Evolutionary conservation across 2,888 invertebrate species (phyloP).

Genomic region (Cosmorhoe ocellata): DNA sequence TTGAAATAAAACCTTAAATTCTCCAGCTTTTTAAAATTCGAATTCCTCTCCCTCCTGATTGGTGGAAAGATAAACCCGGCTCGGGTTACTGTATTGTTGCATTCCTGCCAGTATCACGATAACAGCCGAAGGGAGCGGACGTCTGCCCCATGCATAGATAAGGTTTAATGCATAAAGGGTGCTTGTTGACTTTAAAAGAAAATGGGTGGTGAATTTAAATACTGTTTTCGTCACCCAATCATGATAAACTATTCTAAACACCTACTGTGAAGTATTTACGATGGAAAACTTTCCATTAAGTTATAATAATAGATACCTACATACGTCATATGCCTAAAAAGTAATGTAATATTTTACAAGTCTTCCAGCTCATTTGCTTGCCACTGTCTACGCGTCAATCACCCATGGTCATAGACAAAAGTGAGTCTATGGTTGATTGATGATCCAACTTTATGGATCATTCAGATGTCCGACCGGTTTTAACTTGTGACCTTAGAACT

Average conservation of each 20-base stretch:
- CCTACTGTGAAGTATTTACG: background rate
- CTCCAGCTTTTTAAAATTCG: slow-evolving; percentile 39
- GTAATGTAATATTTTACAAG: background rate
- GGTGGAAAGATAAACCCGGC: slow-evolving; percentile 62
- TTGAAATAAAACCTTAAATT: background rate
- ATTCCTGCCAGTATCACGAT: slow-evolving; percentile 74
- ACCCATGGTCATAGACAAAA: slow-evolving; percentile 51
- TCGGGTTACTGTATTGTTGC: slow-evolving; percentile 66
- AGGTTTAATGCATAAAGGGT: slow-evolving; percentile 58
- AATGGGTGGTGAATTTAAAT: slow-evolving; percentile 53
- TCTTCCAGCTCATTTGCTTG: slow-evolving; percentile 67
- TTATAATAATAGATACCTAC: too few relatives aligned
- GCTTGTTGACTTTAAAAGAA: slow-evolving; percentile 64
- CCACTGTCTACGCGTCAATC: slow-evolving; percentile 76
- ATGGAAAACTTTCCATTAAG: too few relatives aligned
- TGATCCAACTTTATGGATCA: slow-evolving; percentile 57
- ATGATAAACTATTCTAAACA: too few relatives aligned
- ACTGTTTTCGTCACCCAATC: slow-evolving; percentile 39
- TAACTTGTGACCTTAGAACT: slow-evolving; percentile 25
- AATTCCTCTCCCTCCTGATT: slow-evolving; percentile 59
- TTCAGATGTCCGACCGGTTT: slow-evolving; percentile 47
- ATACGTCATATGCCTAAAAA: too few relatives aligned
- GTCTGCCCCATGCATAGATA: slow-evolving; percentile 68
- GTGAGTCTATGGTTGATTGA: slow-evolving; percentile 66
- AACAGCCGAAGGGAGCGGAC: slow-evolving; percentile 68